Percentiles rank a stretch among this genome's conserved stretches.
These are phyloP conservation scores for Leptonema lineaticorne DNA, from an alignment of 1,140 invertebrate genomes.

Conservation along the genomic window DNA sequence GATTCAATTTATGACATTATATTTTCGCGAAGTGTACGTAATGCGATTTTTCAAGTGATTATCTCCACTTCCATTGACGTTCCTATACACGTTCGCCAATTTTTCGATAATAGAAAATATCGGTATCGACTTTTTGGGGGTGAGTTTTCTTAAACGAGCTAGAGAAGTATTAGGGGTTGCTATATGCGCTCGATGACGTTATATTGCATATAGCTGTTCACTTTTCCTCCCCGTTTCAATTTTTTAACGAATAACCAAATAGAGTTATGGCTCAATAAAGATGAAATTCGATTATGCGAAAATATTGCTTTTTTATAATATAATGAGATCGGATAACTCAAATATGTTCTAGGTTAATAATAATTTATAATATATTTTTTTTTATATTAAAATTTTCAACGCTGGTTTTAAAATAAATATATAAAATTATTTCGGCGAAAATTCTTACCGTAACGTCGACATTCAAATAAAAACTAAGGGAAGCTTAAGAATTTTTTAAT, in stretches of 20 bases:
- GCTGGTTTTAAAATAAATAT: too few species aligned
- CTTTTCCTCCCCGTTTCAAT: slow-evolving; percentile 27
- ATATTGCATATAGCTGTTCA: slow-evolving; percentile 32
- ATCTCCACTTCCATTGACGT: not conserved
- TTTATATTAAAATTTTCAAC: too few species aligned
- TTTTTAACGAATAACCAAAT: slow-evolving; percentile 34
- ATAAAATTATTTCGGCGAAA: too few species aligned
- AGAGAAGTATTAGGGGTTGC: not conserved
- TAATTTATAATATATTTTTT: too few species aligned
- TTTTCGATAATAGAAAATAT: slow-evolving; percentile 26
- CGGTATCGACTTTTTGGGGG: not conserved
- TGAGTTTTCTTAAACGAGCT: not conserved
- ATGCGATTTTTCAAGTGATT: slow-evolving; percentile 16
- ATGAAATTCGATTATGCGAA: slow-evolving; percentile 33
- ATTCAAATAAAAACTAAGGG: not conserved
- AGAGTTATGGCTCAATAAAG: slow-evolving; percentile 33
- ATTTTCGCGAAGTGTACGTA: not conserved
- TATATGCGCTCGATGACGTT: slow-evolving; percentile 8
- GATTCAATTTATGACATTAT: slow-evolving; percentile 11
- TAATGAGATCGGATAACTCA: slow-evolving; percentile 21
- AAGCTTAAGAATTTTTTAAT: not conserved
- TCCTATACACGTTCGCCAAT: slow-evolving; percentile 11
- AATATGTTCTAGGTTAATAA: too few species aligned
- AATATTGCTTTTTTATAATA: slow-evolving; percentile 23
- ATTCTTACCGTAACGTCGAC: too few species aligned